Percentiles rank a stretch among this genome's conserved stretches.
Conservation (phyloP, 2,113 vertebrate genomes). For the Asarcornis scutulata region DNA sequence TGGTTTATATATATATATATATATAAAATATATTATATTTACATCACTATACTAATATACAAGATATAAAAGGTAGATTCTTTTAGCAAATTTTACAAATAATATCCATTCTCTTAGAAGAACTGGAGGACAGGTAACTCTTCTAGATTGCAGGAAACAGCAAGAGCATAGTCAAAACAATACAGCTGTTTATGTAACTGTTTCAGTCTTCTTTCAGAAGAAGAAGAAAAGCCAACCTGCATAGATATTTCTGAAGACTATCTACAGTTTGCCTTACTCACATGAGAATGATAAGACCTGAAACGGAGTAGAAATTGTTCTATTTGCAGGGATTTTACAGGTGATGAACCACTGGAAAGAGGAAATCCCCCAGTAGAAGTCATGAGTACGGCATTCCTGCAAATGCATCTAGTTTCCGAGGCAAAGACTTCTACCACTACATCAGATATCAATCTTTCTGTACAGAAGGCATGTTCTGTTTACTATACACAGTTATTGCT, state of each 20-base stretch:
- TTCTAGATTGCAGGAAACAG: not conserved
- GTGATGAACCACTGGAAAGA: not conserved
- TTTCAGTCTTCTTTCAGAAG: not conserved
- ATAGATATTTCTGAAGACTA: not conserved
- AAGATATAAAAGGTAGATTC: not conserved
- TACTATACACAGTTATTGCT: conserved; percentile 60
- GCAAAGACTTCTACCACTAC: conserved; percentile 27
- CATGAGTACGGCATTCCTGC: not conserved
- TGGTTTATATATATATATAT: not conserved
- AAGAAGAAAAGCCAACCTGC: not conserved
- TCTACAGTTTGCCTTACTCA: not conserved
- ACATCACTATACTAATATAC: not conserved
- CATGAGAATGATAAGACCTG: not conserved
- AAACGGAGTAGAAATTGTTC: not conserved
- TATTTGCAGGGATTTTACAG: not conserved
- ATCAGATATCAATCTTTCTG: conserved; percentile 29
- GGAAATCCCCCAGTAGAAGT: not conserved
- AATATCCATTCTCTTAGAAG: not conserved
- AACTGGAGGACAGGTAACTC: not conserved
- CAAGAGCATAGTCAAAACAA: not conserved
- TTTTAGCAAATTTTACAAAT: not conserved
- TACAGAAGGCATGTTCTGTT: conserved; percentile 61
- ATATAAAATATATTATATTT: not conserved
- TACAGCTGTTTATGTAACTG: not conserved
- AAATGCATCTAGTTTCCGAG: conserved; percentile 24